Evolutionary conservation across 2,888 invertebrate species (phyloP), one percentile per base, ranked within the genome.

Genomic region (Scrobipalpa costella): DNA sequence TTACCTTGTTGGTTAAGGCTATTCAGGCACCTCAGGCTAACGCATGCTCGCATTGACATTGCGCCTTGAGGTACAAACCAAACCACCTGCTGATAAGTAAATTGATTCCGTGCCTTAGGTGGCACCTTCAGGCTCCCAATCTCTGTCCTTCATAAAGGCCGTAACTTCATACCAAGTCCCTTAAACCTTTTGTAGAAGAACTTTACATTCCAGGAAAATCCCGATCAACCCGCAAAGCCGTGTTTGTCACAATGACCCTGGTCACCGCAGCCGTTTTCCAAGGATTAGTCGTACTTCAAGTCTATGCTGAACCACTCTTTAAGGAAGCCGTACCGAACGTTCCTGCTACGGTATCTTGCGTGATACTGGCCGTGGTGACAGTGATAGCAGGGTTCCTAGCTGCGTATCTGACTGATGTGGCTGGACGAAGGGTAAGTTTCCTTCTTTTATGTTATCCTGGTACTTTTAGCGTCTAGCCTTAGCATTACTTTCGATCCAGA

Each of bases 281-380:
- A 79, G 89, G 89, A 0, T 63, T 86, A 0, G 73, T 86, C 0
- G 81, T 81, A 0, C 71, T 88, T 0, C 85, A 86, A 66, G 87
- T 88, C 36, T 88, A 86, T 65, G 87, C 88, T 0, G 81, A 80
- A 7, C 84, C 85, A 0, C 64, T 88, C 38, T 88, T 88, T 64
- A 65, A 66, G 0, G 74, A 82, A 58, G 85, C 85, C 0, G 73
- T 85, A 0, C 86, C 87, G 0, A 72, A 62, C 33, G 77, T 84
- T 66, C 84, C 88, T 0, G 58, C 88, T 0, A 83, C 78, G 0
- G 11, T 85, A 0, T 76, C 83, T 61, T 79, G 81, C 33, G 73
- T 85, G 0, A n/a, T 86, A 34, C 68, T 87, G 0, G 85, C 83
- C 0, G 64, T 80, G 0, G 64, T 81, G 3, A 67, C 65, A 0